phyloP scores from a whole-genome alignment of 2,113 vertebrate genomes.

The Pedetes capensis region DNA sequence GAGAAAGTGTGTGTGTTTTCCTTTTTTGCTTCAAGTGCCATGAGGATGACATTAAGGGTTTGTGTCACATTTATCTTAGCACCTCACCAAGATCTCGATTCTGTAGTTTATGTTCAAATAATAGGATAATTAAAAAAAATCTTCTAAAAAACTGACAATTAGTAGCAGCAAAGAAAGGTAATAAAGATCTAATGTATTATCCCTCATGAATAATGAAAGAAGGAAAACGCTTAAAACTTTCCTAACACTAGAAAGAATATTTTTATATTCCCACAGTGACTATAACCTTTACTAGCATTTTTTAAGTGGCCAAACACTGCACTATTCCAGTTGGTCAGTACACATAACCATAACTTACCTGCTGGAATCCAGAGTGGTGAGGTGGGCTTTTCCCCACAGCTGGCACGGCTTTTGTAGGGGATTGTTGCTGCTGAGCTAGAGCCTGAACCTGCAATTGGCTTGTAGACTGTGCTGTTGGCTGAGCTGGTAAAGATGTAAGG shows the following conservation, averaged over 20 bases:
- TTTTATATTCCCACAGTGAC: neutral
- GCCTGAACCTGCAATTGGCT: conserved; percentile 92
- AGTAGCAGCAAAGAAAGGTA: neutral
- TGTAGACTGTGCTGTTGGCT: conserved; percentile 89
- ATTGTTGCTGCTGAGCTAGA: conserved; percentile 90
- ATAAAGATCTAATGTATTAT: neutral
- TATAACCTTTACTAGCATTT: neutral
- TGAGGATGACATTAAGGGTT: neutral
- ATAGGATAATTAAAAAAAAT: neutral
- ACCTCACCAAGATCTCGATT: neutral
- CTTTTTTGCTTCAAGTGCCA: neutral
- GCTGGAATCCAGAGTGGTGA: conserved; percentile 93
- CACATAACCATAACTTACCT: conserved; percentile 83
- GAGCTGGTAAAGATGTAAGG: conserved; percentile 86
- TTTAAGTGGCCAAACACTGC: neutral
- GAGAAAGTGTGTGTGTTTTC: neutral
- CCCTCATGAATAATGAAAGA: neutral
- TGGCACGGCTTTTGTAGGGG: conserved; percentile 91
- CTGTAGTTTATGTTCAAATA: neutral
- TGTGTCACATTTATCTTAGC: neutral
- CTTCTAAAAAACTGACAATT: neutral
- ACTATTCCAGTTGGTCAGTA: neutral
- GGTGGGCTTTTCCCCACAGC: conserved; percentile 94
- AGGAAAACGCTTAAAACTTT: neutral
- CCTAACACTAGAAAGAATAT: neutral